Evolutionary conservation across 1,140 invertebrate species (phyloP).

Genomic region (Neuroterus valhalla): DNA sequence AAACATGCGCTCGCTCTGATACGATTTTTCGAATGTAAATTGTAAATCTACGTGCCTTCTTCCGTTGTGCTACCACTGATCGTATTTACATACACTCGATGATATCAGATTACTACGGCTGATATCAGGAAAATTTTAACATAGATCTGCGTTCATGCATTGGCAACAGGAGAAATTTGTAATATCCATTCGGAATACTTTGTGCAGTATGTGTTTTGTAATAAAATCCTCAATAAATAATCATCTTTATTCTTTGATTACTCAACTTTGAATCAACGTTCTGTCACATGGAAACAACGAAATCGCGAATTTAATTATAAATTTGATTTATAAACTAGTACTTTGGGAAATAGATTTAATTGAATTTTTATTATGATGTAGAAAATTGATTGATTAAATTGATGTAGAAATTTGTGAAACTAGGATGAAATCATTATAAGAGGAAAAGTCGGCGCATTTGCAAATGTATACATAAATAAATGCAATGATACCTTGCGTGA

Average conservation of each 20-base stretch:
- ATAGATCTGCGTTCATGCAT: neutral
- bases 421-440: neutral
- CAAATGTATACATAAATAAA: conserved; percentile 7
- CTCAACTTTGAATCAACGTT: too few species aligned
- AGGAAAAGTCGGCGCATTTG: too few species aligned
- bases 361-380: too few species aligned
- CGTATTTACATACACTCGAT: conserved; percentile 15
- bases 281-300: too few species aligned
- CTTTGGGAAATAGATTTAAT: too few species aligned
- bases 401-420: neutral
- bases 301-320: too few species aligned
- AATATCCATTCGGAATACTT: conserved; percentile 17
- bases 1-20: conserved; percentile 9
- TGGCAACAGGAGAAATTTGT: neutral
- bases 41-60: conserved; percentile 29
- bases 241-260: neutral
- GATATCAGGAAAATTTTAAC: neutral
- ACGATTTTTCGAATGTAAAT: conserved; percentile 14
- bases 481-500: neutral
- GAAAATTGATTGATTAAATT: neutral
- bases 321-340: too few species aligned
- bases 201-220: conserved; percentile 21
- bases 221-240: conserved; percentile 17
- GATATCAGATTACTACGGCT: conserved; percentile 1
- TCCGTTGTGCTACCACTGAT: conserved; percentile 15